Percentiles rank a stretch among this genome's conserved stretches.
phyloP scores from a whole-genome alignment of 1,140 invertebrate genomes.

The Watersipora subatra region DNA sequence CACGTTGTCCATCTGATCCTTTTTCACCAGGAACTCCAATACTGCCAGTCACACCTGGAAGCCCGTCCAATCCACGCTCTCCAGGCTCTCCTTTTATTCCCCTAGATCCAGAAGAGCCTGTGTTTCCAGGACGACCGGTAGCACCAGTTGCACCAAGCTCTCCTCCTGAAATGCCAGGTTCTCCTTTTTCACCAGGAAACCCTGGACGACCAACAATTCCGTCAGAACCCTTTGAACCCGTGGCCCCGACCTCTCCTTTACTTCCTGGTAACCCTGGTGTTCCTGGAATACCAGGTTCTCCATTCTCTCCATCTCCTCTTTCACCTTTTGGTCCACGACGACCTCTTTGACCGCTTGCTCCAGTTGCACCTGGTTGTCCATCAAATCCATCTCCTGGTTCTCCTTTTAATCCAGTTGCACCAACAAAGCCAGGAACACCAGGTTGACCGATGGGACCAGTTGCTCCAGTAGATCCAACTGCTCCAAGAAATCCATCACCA shows the following conservation, averaged over 20 bases:
- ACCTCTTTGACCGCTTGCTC: background rate
- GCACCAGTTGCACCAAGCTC: background rate
- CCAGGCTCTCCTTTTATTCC: background rate
- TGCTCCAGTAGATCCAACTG: background rate
- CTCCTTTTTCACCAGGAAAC: background rate
- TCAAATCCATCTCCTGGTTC: background rate
- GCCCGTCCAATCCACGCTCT: background rate
- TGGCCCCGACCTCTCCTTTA: background rate
- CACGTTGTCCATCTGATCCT: background rate
- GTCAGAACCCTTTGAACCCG: background rate
- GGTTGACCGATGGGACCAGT: background rate
- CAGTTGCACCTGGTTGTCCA: background rate
- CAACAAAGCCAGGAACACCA: background rate
- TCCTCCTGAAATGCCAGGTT: background rate
- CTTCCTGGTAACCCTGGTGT: background rate
- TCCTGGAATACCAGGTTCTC: constrained; percentile 5
- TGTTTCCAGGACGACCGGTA: background rate
- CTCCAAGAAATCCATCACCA: background rate
- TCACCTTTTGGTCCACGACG: constrained; percentile 6
- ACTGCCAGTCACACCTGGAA: background rate
- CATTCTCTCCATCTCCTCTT: constrained; percentile 8
- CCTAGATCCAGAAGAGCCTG: background rate
- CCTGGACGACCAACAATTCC: background rate
- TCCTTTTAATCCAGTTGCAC: background rate
- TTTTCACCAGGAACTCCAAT: background rate